phyloP scores from a whole-genome alignment of 2,797 vertebrate species.

The Discoglossus pictus region DNA sequence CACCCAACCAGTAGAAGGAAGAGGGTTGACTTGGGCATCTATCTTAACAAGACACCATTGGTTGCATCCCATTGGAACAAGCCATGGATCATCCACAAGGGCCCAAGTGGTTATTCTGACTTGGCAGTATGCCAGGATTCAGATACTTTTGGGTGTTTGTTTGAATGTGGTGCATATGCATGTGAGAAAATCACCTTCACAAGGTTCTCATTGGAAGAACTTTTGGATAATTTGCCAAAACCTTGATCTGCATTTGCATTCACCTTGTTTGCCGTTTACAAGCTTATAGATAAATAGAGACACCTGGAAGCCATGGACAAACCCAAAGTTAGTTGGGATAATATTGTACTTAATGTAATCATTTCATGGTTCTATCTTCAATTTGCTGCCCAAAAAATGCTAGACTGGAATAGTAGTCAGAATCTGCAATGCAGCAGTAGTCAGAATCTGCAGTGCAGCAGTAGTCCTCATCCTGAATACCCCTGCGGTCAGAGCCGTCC shows the following conservation, averaged over 20 bases:
- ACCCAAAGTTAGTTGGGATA: too few species aligned
- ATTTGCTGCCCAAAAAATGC: too few species aligned
- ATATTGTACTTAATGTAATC: too few species aligned
- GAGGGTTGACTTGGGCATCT: conserved; percentile 81
- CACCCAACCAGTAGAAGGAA: conserved; percentile 75
- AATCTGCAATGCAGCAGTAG: too few species aligned
- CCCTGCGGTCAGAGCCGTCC: too few species aligned
- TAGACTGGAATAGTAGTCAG: too few species aligned
- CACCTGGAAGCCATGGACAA: too few species aligned
- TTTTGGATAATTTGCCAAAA: conserved; percentile 36
- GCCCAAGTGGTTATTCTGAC: conserved; percentile 90
- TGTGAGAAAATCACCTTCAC: conserved; percentile 79
- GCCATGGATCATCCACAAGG: conserved; percentile 78
- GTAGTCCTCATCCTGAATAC: too few species aligned
- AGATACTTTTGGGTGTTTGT: conserved; percentile 80
- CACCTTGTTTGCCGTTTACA: too few species aligned
- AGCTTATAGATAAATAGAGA: too few species aligned
- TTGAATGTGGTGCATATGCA: conserved; percentile 79
- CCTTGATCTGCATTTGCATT: not conserved
- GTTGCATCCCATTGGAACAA: conserved; percentile 68
- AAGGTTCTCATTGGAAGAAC: conserved; percentile 58
- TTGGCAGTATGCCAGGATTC: conserved; percentile 72
- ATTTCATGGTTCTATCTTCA: too few species aligned
- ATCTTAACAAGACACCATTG: conserved; percentile 79
- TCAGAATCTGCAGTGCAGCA: too few species aligned